Evolutionary conservation across 1,140 invertebrate genomes (phyloP), one percentile per base, ranked within the genome.

Genomic region (Drosophila auraria): DNA sequence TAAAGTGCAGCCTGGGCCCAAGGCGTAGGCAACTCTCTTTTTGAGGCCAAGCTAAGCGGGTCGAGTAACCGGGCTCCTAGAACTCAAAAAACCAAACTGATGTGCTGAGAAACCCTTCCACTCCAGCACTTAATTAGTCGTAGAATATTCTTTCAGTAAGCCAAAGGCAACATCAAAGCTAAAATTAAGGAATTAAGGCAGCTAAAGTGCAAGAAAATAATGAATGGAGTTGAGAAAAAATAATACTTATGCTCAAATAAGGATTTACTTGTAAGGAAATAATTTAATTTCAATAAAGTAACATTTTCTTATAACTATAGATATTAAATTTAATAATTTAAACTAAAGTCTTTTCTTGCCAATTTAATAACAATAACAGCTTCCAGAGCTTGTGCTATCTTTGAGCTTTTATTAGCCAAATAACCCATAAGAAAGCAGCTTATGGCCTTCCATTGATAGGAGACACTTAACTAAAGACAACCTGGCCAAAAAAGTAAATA

Each of bases 11-110:
- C 23, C 9, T 14, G 30, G 38, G 40, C 51, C 53, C 63, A 60
- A 47, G 45, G 74, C 30, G 64, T 42, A 64, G 56, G 74, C 68
- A 81, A 66, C 73, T 71, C 56, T 80, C 53, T 15, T 5, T 81
- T 64, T 61, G 14, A 63, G 30, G 33, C 27, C 36, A 42, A 51
- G 27, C 38, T 53, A 61, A 66, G 54, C 25, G 60, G 38, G 59
- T 56, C 38, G 60, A 81, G 77, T 61, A 58, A 6, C 25, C 38
- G 15, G 45, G 14, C 36, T 23, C 15, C 9, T 11, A 30, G 9
- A 68, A 51, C 20, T 51, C 15, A 71, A 61, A 23, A 25, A 59
- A 42, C 38, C n/a, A 60, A 30, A 38, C n/a, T 20, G 23, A 68
- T 58, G 51, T 47, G 49, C 69, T 50, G 47, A 38, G 51, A 23